Evolutionary conservation across 2,888 invertebrate species (phyloP), one percentile per base, ranked within the genome.

Genomic region (Ormyrus nitidulus): DNA sequence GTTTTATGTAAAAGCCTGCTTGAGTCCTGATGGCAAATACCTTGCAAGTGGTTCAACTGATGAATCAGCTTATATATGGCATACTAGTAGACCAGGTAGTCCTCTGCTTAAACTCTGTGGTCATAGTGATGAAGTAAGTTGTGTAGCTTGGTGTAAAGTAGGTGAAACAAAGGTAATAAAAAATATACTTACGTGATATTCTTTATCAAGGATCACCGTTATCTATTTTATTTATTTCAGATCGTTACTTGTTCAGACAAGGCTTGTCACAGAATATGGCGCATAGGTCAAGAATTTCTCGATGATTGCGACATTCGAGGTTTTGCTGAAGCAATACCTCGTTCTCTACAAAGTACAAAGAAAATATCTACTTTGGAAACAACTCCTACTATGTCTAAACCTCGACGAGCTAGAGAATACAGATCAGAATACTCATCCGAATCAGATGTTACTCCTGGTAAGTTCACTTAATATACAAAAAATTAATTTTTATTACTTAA

Each of bases 31-130:
- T 90, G 95, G 95, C 5, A 91, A 92, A 82, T 97, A 96, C 90
- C 91, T 98, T 49, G 92, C 96, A 0, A 96, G 96, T 89, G 98
- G 98, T n/a, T 97, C 97, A 85, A 96, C 95, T 86, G 96, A 97
- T 90, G 94, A 95, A 84, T 92, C 93, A 85, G 97, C 97, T 0
- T 97, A 97, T 87, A 94, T 98, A 73, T 98, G 98, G 97, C 94
- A 94, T 88, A 93, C 94, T 0, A 92, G 92, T 9, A 90, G 91
- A 82, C 91, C 95, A 0, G 90, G 91, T 13, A 89, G 92, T 80
- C 96, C 97, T 0, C 89, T 96, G 8, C 93, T 95, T 46, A 92
- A 93, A 71, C 91, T 98, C 5, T 91, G 92, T 0, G 97, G 97
- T 0, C 97, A 98, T 88, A 92, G 93, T 62, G 95, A 95, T 8